These are phyloP conservation scores for Amblyopsis hoosieri DNA, from an alignment of 2,797 vertebrate species.

Conservation along the genomic window DNA sequence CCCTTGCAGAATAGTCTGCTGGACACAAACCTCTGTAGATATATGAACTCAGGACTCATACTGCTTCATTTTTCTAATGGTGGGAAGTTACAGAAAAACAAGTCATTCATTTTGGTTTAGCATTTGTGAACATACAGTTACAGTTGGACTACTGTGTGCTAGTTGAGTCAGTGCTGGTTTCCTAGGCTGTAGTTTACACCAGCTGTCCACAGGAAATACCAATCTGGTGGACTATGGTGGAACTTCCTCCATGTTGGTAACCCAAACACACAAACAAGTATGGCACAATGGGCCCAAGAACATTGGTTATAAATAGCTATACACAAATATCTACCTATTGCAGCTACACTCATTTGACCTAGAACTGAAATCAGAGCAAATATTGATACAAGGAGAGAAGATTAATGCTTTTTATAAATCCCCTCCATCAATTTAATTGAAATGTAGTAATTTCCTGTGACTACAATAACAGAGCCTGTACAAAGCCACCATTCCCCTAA, in stretches of 20 bases:
- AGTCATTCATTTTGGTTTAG: no score
- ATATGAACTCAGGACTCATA: constrained; percentile 5
- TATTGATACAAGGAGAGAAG: background rate
- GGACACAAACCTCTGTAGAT: constrained; percentile 25
- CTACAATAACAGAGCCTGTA: constrained; percentile 1
- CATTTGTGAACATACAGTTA: background rate
- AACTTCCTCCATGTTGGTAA: constrained; percentile 53
- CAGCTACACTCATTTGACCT: background rate
- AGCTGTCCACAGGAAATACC: constrained; percentile 69
- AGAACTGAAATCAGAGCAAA: constrained; percentile 11
- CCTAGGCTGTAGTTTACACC: constrained; percentile 45
- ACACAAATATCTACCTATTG: background rate
- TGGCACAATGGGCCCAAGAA: constrained; percentile 14
- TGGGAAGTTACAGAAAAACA: no score
- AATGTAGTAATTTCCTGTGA: background rate
- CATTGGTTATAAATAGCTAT: background rate
- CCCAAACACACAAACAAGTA: constrained; percentile 52
- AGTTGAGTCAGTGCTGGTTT: background rate
- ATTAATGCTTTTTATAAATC: background rate
- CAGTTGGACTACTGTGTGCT: constrained; percentile 15
- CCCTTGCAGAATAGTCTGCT: constrained; percentile 21
- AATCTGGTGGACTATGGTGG: constrained; percentile 53
- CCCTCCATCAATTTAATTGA: background rate
- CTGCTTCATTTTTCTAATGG: background rate
- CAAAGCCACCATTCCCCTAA: background rate